Conservation (phyloP, 2,797 vertebrate species). For the Coluber constrictor region DNA sequence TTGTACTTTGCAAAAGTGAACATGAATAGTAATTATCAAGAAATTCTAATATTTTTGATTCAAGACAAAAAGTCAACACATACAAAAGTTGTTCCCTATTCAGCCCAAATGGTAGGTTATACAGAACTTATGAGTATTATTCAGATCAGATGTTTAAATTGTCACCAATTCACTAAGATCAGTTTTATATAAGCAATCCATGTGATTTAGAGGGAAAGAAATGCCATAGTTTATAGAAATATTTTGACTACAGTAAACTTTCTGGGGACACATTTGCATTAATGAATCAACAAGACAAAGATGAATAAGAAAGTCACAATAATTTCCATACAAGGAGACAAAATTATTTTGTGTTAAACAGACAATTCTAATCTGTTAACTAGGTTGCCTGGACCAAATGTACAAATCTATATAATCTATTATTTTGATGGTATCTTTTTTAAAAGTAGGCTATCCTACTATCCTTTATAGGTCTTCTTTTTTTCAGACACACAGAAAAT, state of each 20-base stretch:
- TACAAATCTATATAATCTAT: constrained; percentile 38
- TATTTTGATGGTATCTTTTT: constrained; percentile 33
- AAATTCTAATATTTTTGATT: neutral
- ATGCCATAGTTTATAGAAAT: constrained; percentile 30
- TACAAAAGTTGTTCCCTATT: neutral
- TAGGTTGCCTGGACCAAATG: constrained; percentile 4
- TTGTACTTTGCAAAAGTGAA: neutral
- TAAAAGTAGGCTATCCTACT: constrained; percentile 29
- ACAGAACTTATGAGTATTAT: neutral
- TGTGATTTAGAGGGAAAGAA: constrained; percentile 8
- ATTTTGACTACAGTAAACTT: constrained; percentile 35
- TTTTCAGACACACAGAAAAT: constrained; percentile 45
- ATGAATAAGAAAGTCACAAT: constrained; percentile 36
- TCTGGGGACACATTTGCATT: constrained; percentile 19
- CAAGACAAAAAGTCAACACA: neutral
- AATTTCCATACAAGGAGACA: constrained; percentile 35
- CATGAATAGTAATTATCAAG: neutral
- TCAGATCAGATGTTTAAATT: constrained; percentile 20
- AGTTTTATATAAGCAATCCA: constrained; percentile 23
- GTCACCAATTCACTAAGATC: constrained; percentile 50
- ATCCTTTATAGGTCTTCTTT: constrained; percentile 7
- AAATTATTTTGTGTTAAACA: constrained; percentile 36
- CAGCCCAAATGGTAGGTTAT: neutral
- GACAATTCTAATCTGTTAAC: constrained; percentile 28
- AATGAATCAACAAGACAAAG: constrained; percentile 39